phyloP scores from a whole-genome alignment of 1,140 invertebrate genomes.

The Anoplophora glabripennis region DNA sequence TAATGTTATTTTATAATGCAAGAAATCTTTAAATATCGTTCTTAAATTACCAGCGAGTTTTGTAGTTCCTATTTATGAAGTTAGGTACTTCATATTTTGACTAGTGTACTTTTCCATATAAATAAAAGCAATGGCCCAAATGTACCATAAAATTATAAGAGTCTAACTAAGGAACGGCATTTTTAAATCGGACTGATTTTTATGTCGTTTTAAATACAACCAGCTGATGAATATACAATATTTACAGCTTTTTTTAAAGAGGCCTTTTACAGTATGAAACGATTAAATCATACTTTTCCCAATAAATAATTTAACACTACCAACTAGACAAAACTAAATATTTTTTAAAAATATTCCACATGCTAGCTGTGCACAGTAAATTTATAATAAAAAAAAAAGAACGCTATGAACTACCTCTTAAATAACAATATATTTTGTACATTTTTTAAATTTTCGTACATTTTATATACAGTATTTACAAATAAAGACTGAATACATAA shows the following conservation, averaged over 20 bases:
- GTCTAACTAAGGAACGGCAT: constrained; percentile 29
- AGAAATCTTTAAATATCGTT: constrained; percentile 44
- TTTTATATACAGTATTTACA: constrained; percentile 38
- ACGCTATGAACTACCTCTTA: constrained; percentile 24
- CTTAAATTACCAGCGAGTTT: constrained; percentile 52
- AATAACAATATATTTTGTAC: constrained; percentile 33
- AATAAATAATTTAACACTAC: constrained; percentile 9
- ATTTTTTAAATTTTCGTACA: constrained; percentile 27
- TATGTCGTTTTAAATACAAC: constrained; percentile 14
- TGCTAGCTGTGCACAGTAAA: constrained; percentile 20
- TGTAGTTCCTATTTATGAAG: constrained; percentile 50
- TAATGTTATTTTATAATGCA: constrained; percentile 8
- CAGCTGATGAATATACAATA: constrained; percentile 48
- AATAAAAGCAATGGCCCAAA: constrained; percentile 37
- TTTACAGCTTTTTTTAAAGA: constrained; percentile 40
- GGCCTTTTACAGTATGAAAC: constrained; percentile 17
- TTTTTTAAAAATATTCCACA: constrained; percentile 15
- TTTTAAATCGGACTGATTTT: constrained; percentile 30
- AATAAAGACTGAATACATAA: constrained; percentile 8
- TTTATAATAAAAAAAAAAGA: constrained; percentile 9
- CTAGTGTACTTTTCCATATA: constrained; percentile 46
- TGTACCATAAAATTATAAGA: constrained; percentile 34
- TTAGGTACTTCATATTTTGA: constrained; percentile 40
- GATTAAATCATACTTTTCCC: constrained; percentile 10
- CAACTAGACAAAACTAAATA: constrained; percentile 10